These are phyloP conservation scores for Dryas iulia DNA, from an alignment of 1,140 invertebrate genomes.

Conservation along the genomic window DNA sequence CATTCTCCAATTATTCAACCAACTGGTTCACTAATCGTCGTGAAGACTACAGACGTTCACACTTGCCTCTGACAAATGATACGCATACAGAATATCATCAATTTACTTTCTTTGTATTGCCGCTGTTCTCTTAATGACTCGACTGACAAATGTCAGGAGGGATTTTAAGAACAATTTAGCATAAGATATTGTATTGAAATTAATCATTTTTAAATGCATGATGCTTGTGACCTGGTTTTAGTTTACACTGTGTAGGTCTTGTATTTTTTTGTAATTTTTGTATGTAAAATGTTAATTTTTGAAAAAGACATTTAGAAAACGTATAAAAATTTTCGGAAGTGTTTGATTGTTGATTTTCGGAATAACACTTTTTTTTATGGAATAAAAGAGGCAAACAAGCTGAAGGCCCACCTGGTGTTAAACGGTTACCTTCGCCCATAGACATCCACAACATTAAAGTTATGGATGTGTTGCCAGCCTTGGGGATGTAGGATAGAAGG, in stretches of 20 bases:
- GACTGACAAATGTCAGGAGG: background rate
- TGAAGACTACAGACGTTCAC: constrained; percentile 31
- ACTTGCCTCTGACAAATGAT: constrained; percentile 55
- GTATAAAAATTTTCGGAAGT: too few species aligned
- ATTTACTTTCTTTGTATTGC: constrained; percentile 47
- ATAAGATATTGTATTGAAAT: constrained; percentile 1
- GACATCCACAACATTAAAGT: too few species aligned
- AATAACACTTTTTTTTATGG: too few species aligned
- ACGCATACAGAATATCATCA: constrained; percentile 45
- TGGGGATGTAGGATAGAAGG: too few species aligned
- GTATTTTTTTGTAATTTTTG: background rate
- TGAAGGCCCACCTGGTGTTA: too few species aligned
- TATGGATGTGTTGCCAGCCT: too few species aligned
- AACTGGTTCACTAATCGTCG: constrained; percentile 30
- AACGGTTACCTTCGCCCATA: too few species aligned
- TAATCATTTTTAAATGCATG: background rate
- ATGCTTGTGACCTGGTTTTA: background rate
- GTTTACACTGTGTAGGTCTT: background rate
- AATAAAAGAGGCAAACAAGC: too few species aligned
- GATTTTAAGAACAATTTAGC: constrained; percentile 1
- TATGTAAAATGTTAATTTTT: too few species aligned
- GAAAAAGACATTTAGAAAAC: too few species aligned
- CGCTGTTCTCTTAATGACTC: constrained; percentile 1
- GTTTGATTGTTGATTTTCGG: background rate
- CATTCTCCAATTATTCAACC: background rate